Evolutionary conservation across 2,797 vertebrate species (phyloP).

Genomic region (Synaphobranchus kaupii): DNA sequence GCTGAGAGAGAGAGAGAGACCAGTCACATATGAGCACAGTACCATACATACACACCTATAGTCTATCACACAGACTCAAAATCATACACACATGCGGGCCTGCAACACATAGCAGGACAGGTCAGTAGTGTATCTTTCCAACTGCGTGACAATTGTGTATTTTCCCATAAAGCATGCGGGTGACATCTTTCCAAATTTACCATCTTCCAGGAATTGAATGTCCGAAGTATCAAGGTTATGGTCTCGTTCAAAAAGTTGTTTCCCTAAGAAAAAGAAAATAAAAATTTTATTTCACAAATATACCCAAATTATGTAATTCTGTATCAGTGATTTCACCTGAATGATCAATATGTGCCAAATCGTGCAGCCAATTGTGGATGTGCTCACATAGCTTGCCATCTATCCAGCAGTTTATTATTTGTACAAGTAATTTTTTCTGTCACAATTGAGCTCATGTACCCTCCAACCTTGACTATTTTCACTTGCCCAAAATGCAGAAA

Average conservation of each 20-base stretch:
- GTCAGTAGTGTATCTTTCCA: slow-evolving; percentile 18
- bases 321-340: background rate
- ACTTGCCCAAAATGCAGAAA: no score
- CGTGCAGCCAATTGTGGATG: background rate
- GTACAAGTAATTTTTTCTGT: background rate
- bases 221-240: slow-evolving; percentile 98
- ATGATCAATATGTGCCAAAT: background rate
- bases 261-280: slow-evolving; percentile 72
- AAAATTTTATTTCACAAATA: slow-evolving; percentile 11
- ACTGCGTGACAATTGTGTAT: slow-evolving; percentile 16
- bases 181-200: slow-evolving; percentile 63
- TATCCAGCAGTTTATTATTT: background rate
- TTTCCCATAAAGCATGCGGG: background rate
- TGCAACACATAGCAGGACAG: background rate
- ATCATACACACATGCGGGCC: background rate
- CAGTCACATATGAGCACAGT: background rate
- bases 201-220: slow-evolving; percentile 96
- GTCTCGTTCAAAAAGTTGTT: slow-evolving; percentile 95
- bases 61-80: background rate
- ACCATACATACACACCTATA: background rate
- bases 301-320: background rate
- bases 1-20: slow-evolving; percentile 63
- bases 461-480: no score
- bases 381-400: background rate
- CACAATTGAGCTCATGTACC: background rate